Evolutionary conservation across 2,888 invertebrate genomes (phyloP).

Genomic region (Phengaris alcon): DNA sequence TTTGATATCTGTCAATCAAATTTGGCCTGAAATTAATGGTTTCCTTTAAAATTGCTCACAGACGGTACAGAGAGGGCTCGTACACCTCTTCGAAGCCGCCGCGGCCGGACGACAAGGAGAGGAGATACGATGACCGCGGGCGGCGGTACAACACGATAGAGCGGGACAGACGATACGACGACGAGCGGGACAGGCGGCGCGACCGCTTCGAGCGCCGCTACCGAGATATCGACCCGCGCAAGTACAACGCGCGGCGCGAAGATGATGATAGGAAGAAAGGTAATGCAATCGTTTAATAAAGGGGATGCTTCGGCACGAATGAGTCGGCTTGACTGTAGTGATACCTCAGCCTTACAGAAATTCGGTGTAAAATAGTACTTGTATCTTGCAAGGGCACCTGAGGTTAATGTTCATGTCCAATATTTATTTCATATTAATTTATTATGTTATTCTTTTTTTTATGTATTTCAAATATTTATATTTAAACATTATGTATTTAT

Average conservation of each 20-base stretch:
- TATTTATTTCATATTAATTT: neutral
- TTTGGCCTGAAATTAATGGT: no score
- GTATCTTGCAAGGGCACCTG: no score
- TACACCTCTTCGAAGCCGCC: conserved; percentile 69
- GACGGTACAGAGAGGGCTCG: conserved; percentile 75
- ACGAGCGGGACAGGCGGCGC: conserved; percentile 48
- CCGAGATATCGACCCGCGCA: conserved; percentile 66
- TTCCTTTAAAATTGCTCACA: conserved; percentile 37
- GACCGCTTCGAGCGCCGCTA: conserved; percentile 44
- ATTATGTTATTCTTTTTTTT: neutral
- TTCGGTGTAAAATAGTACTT: neutral
- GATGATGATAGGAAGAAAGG: conserved; percentile 59
- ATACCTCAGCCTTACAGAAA: neutral
- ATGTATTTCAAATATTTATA: neutral
- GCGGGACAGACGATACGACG: conserved; percentile 47
- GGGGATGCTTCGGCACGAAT: neutral
- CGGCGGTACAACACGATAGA: conserved; percentile 28
- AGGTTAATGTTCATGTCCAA: neutral
- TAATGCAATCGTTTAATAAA: conserved; percentile 31
- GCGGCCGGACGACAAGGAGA: conserved; percentile 62
- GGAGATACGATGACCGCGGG: conserved; percentile 50
- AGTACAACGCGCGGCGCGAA: conserved; percentile 57
- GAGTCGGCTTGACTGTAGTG: neutral
- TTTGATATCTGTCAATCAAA: no score
- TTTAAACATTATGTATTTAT: neutral